Percentiles rank a stretch among this genome's conserved stretches.
phyloP scores from a whole-genome alignment of 2,113 vertebrate genomes.

The Otolemur garnettii region DNA sequence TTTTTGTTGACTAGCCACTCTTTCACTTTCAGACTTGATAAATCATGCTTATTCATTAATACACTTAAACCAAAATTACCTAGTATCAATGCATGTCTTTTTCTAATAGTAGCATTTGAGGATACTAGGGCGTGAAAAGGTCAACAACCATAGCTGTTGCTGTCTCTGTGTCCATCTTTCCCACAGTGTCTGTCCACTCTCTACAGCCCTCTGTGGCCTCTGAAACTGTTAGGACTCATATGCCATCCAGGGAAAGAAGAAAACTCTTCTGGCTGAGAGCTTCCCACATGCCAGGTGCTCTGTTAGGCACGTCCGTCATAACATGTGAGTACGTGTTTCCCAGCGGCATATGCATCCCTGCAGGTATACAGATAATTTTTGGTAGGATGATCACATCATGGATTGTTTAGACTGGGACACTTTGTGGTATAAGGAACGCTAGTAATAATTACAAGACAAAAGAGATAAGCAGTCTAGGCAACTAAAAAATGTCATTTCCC shows the following conservation, averaged over 20 bases:
- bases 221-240: not conserved
- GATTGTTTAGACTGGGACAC: not conserved
- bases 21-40: not conserved
- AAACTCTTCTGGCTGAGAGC: not conserved
- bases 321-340: not conserved
- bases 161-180: not conserved
- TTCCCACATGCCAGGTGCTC: not conserved
- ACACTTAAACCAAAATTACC: not conserved
- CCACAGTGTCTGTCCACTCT: not conserved
- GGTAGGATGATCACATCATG: not conserved
- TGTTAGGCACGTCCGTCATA: fast-evolving
- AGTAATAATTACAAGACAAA: not conserved
- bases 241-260: not conserved
- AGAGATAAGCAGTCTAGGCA: not conserved
- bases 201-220: not conserved
- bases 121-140: not conserved
- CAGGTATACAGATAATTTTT: not conserved
- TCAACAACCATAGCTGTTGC: not conserved
- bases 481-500: not conserved
- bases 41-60: slow-evolving; percentile 1
- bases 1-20: not conserved
- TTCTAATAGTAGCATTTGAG: not conserved
- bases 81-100: not conserved
- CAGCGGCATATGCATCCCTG: too few species aligned
- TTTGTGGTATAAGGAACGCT: not conserved